phyloP scores from a whole-genome alignment of 2,797 vertebrate species.

The Ctenochaetus hawaiiensis region DNA sequence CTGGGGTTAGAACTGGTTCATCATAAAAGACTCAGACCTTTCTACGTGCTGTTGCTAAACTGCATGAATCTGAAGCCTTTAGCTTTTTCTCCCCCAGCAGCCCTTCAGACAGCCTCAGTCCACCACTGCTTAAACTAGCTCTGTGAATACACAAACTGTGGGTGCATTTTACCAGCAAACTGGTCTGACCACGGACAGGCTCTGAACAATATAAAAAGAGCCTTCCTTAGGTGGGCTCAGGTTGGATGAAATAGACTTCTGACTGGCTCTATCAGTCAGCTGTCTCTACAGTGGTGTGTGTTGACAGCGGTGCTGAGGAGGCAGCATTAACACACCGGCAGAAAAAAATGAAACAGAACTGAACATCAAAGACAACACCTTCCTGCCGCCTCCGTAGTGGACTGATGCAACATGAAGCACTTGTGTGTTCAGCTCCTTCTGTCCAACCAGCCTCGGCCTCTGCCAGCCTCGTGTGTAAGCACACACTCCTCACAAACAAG shows the following conservation, averaged over 20 bases:
- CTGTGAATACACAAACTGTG: background rate
- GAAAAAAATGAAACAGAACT: conserved; percentile 17
- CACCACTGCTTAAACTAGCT: no score
- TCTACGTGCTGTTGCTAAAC: no score
- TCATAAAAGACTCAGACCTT: no score
- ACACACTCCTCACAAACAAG: background rate
- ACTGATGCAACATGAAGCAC: conserved; percentile 59
- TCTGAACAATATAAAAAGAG: background rate
- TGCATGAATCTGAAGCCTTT: no score
- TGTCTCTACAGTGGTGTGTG: conserved; percentile 14
- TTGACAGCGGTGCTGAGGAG: conserved; percentile 14
- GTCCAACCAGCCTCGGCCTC: conserved; percentile 36
- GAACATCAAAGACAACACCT: conserved; percentile 75
- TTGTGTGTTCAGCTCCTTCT: conserved; percentile 54
- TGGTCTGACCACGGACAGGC: conserved; percentile 4
- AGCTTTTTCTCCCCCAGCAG: no score
- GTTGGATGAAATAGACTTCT: conserved; percentile 28
- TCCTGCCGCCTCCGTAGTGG: conserved; percentile 46
- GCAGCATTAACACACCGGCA: conserved; percentile 41
- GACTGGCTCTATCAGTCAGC: conserved; percentile 5
- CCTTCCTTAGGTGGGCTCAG: background rate
- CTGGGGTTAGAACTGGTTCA: no score
- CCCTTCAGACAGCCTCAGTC: no score
- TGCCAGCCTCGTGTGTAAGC: conserved; percentile 2
- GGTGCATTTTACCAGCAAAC: conserved; percentile 12